Evolutionary conservation across 2,797 vertebrate species (phyloP).

Genomic region (Xerus rutilus): DNA sequence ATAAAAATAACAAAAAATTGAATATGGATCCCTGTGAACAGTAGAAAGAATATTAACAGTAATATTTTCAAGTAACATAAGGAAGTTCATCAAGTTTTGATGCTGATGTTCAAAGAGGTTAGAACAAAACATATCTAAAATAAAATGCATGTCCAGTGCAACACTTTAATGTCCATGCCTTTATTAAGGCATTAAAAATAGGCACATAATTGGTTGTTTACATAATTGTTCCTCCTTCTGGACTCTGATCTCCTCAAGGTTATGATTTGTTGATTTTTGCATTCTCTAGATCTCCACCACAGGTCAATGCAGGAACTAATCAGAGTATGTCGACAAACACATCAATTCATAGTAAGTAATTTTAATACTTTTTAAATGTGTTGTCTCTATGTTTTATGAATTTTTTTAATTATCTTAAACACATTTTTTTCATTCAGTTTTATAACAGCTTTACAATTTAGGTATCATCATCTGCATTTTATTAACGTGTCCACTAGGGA

Average conservation of each 20-base stretch:
- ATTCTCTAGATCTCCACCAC: not conserved
- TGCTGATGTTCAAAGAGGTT: not conserved
- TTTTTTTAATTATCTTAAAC: not conserved
- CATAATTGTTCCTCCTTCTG: not conserved
- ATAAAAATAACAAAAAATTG: not conserved
- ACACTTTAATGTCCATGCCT: not conserved
- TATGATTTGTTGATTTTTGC: not conserved
- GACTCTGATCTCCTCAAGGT: not conserved
- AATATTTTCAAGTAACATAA: not conserved
- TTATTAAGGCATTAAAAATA: not conserved
- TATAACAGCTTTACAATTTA: not conserved
- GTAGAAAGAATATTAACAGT: not conserved
- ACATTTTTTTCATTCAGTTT: not conserved
- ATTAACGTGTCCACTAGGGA: not conserved
- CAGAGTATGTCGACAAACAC: not conserved
- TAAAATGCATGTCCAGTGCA: not conserved
- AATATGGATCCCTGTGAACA: not conserved
- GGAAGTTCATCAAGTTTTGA: not conserved
- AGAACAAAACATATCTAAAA: not conserved
- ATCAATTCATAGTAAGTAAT: not conserved
- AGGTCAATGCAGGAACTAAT: not conserved
- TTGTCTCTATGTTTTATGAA: not conserved
- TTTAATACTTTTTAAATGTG: not conserved
- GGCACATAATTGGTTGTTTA: not conserved
- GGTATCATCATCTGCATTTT: not conserved